A percentile compares a stretch with the other conserved stretches of the same genome.
Evolutionary conservation across 2,888 invertebrate genomes (phyloP).

Genomic region (Drepanosiphum platanoidis): DNA sequence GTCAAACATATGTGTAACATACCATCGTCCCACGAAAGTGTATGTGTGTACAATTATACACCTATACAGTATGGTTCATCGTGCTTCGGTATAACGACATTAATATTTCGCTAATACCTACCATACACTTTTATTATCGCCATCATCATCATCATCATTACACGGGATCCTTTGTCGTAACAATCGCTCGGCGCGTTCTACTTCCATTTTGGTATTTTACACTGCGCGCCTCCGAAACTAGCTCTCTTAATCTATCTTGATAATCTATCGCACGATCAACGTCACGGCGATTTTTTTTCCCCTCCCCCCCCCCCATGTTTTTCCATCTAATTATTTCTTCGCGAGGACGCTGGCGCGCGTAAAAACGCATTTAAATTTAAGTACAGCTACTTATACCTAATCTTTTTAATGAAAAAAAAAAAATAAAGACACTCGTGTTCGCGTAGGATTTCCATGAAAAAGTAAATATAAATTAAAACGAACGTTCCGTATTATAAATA

Average conservation of each 20-base stretch:
- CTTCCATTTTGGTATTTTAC: constrained; percentile 25
- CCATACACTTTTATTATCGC: background rate
- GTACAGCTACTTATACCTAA: background rate
- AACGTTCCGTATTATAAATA: too few species aligned
- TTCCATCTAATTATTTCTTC: background rate
- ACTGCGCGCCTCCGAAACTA: background rate
- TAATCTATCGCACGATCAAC: constrained; percentile 2
- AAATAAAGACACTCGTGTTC: background rate
- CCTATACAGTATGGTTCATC: background rate
- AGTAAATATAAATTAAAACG: too few species aligned
- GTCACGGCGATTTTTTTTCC: background rate
- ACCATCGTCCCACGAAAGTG: too few species aligned
- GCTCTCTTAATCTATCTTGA: background rate
- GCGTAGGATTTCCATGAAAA: background rate
- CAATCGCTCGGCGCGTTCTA: background rate
- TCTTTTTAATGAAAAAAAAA: background rate
- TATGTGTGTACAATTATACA: too few species aligned
- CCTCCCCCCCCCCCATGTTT: background rate
- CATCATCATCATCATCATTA: background rate
- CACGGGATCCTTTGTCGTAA: background rate
- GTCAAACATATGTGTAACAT: too few species aligned
- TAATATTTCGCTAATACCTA: background rate
- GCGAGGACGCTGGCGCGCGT: too few species aligned
- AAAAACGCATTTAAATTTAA: background rate
- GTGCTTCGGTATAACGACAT: background rate